These are phyloP conservation scores for Pseudoips prasinana DNA, from an alignment of 2,888 invertebrate species.

Conservation along the genomic window DNA sequence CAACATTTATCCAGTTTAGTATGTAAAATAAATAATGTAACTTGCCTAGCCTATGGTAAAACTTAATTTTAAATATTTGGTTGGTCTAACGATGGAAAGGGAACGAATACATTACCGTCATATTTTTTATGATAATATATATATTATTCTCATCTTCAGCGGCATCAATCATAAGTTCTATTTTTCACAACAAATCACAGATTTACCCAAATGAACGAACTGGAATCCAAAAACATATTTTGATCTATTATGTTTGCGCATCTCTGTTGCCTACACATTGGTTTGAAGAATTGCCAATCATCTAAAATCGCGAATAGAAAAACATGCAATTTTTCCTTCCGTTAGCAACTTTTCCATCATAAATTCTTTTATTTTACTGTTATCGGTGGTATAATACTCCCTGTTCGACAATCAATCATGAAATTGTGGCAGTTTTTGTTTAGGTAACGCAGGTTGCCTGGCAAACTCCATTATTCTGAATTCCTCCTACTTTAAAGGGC, in stretches of 20 bases:
- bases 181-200: constrained; percentile 1
- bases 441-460: constrained; percentile 15
- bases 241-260: constrained; percentile 12
- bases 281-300: constrained; percentile 34
- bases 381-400: constrained; percentile 36
- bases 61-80: too few species aligned
- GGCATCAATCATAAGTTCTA: too few species aligned
- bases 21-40: too few species aligned
- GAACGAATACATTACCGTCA: too few species aligned
- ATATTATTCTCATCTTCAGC: too few species aligned
- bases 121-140: too few species aligned
- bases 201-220: constrained; percentile 3
- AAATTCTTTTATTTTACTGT: constrained; percentile 45
- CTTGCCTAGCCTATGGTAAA: too few species aligned
- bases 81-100: too few species aligned
- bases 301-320: constrained; percentile 31
- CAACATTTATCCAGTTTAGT: too few species aligned
- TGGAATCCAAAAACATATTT: constrained; percentile 6
- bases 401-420: constrained; percentile 34
- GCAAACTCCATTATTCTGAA: too few species aligned
- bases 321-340: constrained; percentile 35
- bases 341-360: constrained; percentile 32
- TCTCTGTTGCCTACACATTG: constrained; percentile 6
- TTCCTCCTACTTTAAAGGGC: too few species aligned
- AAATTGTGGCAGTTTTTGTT: constrained; percentile 34